Evolutionary conservation across 2,888 invertebrate species (phyloP).

Genomic region (Nomada ferruginata): DNA sequence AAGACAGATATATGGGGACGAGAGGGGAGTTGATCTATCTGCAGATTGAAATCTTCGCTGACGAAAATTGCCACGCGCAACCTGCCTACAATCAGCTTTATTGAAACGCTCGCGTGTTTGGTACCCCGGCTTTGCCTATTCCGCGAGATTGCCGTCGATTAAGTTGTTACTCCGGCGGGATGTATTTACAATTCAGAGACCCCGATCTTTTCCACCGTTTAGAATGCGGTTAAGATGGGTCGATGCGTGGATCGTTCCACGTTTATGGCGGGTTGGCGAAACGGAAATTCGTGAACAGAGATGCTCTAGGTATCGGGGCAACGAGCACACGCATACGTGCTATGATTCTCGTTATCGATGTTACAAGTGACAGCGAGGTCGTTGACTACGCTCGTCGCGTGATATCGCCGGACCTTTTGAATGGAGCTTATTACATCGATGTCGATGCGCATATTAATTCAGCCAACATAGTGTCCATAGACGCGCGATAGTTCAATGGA

Average conservation of each 20-base stretch:
- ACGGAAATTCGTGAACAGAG: no score
- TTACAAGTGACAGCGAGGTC: slow-evolving; percentile 19
- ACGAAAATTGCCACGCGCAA: slow-evolving; percentile 43
- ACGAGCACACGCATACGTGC: not conserved
- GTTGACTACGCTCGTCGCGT: slow-evolving; percentile 8
- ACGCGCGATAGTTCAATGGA: slow-evolving; percentile 11
- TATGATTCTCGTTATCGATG: slow-evolving; percentile 16
- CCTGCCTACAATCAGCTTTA: slow-evolving; percentile 21
- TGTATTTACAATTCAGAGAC: not conserved
- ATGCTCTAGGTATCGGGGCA: not conserved
- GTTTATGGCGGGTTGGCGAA: no score
- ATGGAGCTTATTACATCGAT: slow-evolving; percentile 40
- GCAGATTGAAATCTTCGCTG: slow-evolving; percentile 34
- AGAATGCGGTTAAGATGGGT: not conserved
- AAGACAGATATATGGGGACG: slow-evolving; percentile 41
- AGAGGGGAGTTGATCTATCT: slow-evolving; percentile 25
- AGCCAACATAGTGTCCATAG: slow-evolving; percentile 2
- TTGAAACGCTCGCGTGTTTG: slow-evolving; percentile 36
- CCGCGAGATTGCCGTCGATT: slow-evolving; percentile 30
- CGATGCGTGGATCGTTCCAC: not conserved
- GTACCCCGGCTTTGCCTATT: slow-evolving; percentile 25
- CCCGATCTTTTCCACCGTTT: not conserved
- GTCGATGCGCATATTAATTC: slow-evolving; percentile 42
- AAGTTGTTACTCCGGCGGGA: slow-evolving; percentile 30
- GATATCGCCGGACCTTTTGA: slow-evolving; percentile 14